Base-by-base conservation (phyloP, 2,113 vertebrate species). In the Leucopsar rothschildi region DNA sequence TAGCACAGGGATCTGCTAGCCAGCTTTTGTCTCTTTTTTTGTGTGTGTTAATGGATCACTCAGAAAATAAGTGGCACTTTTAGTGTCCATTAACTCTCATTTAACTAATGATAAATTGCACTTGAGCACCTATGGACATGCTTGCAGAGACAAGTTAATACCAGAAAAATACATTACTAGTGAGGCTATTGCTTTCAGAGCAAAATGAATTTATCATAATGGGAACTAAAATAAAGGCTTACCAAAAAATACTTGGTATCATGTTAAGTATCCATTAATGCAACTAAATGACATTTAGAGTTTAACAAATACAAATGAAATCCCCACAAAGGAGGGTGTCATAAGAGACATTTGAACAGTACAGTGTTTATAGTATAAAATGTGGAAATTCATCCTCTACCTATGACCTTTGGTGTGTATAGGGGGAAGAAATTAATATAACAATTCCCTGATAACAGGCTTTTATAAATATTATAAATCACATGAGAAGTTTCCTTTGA, bases 51-150 rank as follows among this genome's bases (percentile, higher is more conserved):
- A 95, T 92, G 80, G 94, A 96, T 94, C 85, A 76, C 95, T 96
- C 86, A 85, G 92, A 96, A 97, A 96, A 92, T 94, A 96, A 97
- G 88, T 92, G 82, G 82, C 79, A 92, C 88, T 95, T 95, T 85
- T 90, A 95, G 86, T 94, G 76, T 93, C 92, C 96, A 96, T 97
- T 96, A 97, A 93, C 76, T 96, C 82, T 94, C 90, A 70, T 96
- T 95, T 95, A 97, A 95, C 77, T 95, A 82, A 95, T 90, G 92
- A 92, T 97, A 85, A 95, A 97, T 92, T 96, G 86, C 69, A 71
- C 65, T 95, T 44, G 91, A 92, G 92, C 70, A 96, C 88, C 94
- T 93, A 90, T 92, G 96, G 94, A 75, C 72, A 78, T 15, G 33
- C 75, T 96, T 84, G 84, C 23, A 95, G 82, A 88, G 78, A 20